Evolutionary conservation across 2,888 invertebrate genomes (phyloP).

Genomic region (Proisotoma minuta): DNA sequence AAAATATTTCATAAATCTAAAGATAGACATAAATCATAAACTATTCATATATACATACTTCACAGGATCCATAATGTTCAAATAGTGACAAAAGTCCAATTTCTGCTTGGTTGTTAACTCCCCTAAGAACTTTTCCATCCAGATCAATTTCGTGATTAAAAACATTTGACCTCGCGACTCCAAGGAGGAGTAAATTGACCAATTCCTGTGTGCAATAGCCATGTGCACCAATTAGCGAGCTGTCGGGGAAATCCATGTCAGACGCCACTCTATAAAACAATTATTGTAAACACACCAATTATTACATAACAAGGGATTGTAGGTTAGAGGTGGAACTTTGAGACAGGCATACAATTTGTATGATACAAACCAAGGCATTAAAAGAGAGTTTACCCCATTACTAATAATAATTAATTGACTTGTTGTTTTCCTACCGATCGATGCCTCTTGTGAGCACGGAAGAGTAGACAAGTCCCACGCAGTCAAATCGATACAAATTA

Average conservation of each 20-base stretch:
- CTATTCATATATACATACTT: conserved; percentile 49
- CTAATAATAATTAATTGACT: conserved; percentile 1
- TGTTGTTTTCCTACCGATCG: conserved; percentile 49
- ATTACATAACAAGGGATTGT: too few relatives aligned
- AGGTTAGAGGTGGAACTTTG: too few relatives aligned
- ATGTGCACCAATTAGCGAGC: conserved; percentile 53
- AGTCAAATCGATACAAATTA: conserved; percentile 35
- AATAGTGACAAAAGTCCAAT: conserved; percentile 55
- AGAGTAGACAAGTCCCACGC: conserved; percentile 52
- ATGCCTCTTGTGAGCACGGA: conserved; percentile 53
- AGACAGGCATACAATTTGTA: too few relatives aligned
- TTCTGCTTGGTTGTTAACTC: conserved; percentile 51
- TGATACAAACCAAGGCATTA: too few relatives aligned
- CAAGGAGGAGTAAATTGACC: conserved; percentile 55
- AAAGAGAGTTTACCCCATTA: neutral
- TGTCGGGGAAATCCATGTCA: conserved; percentile 54
- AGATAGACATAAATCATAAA: too few relatives aligned
- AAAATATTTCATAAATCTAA: too few relatives aligned
- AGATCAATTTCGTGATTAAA: conserved; percentile 54
- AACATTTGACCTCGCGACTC: conserved; percentile 54
- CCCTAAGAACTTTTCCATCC: conserved; percentile 51
- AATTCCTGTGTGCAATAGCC: conserved; percentile 56
- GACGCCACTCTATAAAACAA: conserved; percentile 51
- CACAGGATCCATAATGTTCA: conserved; percentile 55
- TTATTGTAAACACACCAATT: too few relatives aligned